Percentiles rank a stretch among this genome's conserved stretches.
Conservation (phyloP, 2,888 invertebrate genomes). For the Loripinus fragilis region DNA sequence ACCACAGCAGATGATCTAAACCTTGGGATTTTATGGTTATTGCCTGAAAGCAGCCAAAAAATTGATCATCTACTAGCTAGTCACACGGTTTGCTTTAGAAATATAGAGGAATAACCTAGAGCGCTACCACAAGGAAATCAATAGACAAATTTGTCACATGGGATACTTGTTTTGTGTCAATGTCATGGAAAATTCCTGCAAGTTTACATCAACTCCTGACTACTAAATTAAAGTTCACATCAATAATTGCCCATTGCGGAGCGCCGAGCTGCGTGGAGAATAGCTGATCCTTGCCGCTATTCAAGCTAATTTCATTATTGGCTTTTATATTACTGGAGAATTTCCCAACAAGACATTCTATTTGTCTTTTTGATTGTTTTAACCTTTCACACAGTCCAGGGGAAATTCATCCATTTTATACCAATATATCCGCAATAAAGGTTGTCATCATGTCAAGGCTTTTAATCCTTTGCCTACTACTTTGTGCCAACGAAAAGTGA, state of each 20-base stretch:
- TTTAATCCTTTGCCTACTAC: too few species aligned
- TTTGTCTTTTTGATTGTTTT: constrained; percentile 18
- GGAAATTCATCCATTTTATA: too few species aligned
- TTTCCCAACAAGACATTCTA: not conserved
- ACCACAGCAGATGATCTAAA: too few species aligned
- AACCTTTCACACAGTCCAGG: not conserved
- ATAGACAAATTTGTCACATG: constrained; percentile 51
- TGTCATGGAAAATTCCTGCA: constrained; percentile 38
- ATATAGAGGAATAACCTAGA: not conserved
- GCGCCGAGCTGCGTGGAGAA: not conserved
- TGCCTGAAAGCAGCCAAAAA: too few species aligned
- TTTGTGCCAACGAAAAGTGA: too few species aligned
- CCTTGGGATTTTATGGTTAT: too few species aligned
- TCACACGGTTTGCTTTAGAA: not conserved
- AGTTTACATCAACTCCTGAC: constrained; percentile 37
- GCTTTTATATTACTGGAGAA: constrained; percentile 16
- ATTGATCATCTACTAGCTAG: not conserved
- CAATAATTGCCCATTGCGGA: constrained; percentile 2
- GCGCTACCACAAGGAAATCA: constrained; percentile 34
- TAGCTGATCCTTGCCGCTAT: not conserved
- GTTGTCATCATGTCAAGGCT: too few species aligned
- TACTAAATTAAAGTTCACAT: constrained; percentile 15
- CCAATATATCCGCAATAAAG: too few species aligned
- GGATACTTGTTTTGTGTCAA: constrained; percentile 53
- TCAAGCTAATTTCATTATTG: constrained; percentile 15